Evolutionary conservation across 1,140 invertebrate genomes (phyloP).

Genomic region (Dendrolimus punctatus): DNA sequence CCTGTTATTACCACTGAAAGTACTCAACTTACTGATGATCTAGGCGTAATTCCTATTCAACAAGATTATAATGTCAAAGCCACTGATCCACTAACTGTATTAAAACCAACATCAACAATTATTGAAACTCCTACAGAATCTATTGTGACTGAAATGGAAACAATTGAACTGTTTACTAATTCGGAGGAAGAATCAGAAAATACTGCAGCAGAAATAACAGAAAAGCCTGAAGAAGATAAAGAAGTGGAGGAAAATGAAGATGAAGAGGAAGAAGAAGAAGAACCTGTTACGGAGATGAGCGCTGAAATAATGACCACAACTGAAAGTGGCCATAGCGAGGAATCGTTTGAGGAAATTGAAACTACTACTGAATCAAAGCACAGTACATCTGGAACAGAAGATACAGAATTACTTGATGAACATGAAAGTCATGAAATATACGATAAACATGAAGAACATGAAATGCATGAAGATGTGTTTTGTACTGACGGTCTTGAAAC

Average conservation of each 20-base stretch:
- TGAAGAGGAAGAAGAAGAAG: slow-evolving; percentile 38
- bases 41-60: slow-evolving; percentile 49
- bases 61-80: slow-evolving; percentile 41
- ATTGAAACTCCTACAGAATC: slow-evolving; percentile 47
- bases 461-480: slow-evolving; percentile 57
- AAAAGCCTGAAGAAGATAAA: slow-evolving; percentile 48
- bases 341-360: slow-evolving; percentile 62
- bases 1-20: slow-evolving; percentile 57
- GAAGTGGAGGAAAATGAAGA: slow-evolving; percentile 28
- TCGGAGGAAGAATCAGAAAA: slow-evolving; percentile 61
- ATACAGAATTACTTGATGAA: slow-evolving; percentile 1
- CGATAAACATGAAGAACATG: slow-evolving; percentile 10
- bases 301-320: slow-evolving; percentile 44
- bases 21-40: slow-evolving; percentile 52
- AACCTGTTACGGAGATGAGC: slow-evolving; percentile 37
- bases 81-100: slow-evolving; percentile 49
- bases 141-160: slow-evolving; percentile 45
- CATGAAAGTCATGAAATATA: slow-evolving; percentile 1
- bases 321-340: slow-evolving; percentile 59
- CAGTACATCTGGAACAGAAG: slow-evolving; percentile 5
- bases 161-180: slow-evolving; percentile 46
- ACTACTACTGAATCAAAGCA: slow-evolving; percentile 58
- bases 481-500: slow-evolving; percentile 72
- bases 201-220: slow-evolving; percentile 62
- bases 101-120: slow-evolving; percentile 49